Percentiles rank a stretch among this genome's conserved stretches.
phyloP scores from a whole-genome alignment of 2,113 vertebrate genomes.

The Elaphurus davidianus region DNA sequence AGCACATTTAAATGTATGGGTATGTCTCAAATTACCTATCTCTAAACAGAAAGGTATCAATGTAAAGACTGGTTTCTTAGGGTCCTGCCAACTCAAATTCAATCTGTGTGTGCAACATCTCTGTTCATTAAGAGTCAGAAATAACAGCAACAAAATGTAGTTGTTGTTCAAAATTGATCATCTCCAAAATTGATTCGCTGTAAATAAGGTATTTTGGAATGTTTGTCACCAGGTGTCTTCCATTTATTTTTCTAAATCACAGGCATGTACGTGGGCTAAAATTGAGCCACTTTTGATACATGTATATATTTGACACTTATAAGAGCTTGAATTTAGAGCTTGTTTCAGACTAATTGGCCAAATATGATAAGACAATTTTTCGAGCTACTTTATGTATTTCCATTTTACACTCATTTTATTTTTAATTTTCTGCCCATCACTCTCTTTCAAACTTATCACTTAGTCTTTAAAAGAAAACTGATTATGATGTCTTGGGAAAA shows the following conservation, averaged over 20 bases:
- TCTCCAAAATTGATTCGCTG: slow-evolving; percentile 43
- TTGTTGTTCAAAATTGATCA: slow-evolving; percentile 37
- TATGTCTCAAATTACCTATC: slow-evolving; percentile 31
- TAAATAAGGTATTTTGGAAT: slow-evolving; percentile 63
- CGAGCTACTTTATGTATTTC: not conserved
- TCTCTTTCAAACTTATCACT: not conserved
- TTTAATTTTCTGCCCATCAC: slow-evolving; percentile 10
- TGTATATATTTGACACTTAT: slow-evolving; percentile 15
- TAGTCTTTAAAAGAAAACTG: slow-evolving; percentile 27
- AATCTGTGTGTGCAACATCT: not conserved
- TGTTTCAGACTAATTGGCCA: slow-evolving; percentile 49
- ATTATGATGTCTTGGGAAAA: not conserved
- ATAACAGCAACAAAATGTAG: slow-evolving; percentile 7
- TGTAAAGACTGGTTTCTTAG: slow-evolving; percentile 56
- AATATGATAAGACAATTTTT: not conserved
- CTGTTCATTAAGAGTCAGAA: slow-evolving; percentile 13
- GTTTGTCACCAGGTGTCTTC: slow-evolving; percentile 30
- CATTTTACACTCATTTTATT: not conserved
- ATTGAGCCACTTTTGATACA: slow-evolving; percentile 38
- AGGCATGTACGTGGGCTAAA: not conserved
- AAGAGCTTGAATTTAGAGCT: not conserved
- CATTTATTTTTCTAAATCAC: slow-evolving; percentile 32
- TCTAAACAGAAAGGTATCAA: slow-evolving; percentile 47
- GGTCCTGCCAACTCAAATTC: slow-evolving; percentile 33
- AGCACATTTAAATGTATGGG: not conserved